phyloP scores from a whole-genome alignment of 2,888 invertebrate species.

The Lymantria dispar region DNA sequence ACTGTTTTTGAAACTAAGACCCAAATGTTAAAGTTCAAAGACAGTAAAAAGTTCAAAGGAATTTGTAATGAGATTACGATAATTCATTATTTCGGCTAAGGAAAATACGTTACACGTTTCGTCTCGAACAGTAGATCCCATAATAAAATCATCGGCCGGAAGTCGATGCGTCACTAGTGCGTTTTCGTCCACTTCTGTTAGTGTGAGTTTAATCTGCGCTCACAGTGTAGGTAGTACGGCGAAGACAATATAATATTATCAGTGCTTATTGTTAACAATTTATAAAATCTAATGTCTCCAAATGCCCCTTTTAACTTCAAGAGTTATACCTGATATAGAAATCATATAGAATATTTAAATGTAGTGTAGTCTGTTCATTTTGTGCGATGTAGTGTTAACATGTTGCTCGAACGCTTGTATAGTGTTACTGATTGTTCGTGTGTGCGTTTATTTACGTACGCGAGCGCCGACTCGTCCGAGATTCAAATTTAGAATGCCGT shows the following conservation, averaged over 20 bases:
- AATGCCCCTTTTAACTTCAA: slow-evolving; percentile 2
- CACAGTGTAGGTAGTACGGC: slow-evolving; percentile 41
- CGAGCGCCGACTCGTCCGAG: slow-evolving; percentile 83
- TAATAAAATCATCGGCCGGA: slow-evolving; percentile 78
- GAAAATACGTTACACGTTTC: slow-evolving; percentile 39
- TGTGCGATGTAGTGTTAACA: slow-evolving; percentile 49
- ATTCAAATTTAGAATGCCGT: slow-evolving; percentile 81
- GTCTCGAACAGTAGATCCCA: slow-evolving; percentile 66
- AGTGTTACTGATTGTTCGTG: slow-evolving; percentile 79
- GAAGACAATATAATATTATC: slow-evolving; percentile 43
- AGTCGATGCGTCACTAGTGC: slow-evolving; percentile 77
- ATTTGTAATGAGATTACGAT: slow-evolving; percentile 8
- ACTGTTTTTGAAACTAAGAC: neutral
- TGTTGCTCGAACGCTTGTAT: slow-evolving; percentile 67
- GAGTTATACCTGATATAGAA: slow-evolving; percentile 16
- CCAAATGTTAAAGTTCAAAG: slow-evolving; percentile 21
- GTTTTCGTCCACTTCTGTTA: slow-evolving; percentile 70
- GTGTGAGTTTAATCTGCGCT: slow-evolving; percentile 60
- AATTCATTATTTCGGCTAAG: slow-evolving; percentile 27
- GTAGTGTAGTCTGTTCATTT: slow-evolving; percentile 38
- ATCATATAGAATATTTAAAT: slow-evolving; percentile 27
- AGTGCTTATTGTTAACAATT: slow-evolving; percentile 34
- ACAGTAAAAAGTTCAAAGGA: neutral
- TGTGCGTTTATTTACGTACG: slow-evolving; percentile 83
- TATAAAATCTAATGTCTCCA: slow-evolving; percentile 14